These are phyloP conservation scores for Pogonus chalceus DNA, from an alignment of 1,140 invertebrate species.

Conservation along the genomic window DNA sequence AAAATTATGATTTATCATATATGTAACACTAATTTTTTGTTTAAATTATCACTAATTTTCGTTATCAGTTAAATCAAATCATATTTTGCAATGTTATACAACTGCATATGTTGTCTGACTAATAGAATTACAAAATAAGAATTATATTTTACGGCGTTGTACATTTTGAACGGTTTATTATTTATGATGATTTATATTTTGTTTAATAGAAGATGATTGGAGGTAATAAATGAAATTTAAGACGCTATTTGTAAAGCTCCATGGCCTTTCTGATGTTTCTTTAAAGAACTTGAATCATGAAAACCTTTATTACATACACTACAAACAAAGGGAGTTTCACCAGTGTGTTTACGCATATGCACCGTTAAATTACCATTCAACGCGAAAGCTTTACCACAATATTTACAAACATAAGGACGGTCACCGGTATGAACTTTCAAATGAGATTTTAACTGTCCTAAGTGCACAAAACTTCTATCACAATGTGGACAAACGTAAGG, in stretches of 20 bases:
- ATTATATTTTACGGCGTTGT: no score
- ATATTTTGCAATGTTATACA: no score
- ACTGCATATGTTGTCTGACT: no score
- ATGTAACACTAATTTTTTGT: no score
- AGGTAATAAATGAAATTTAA: background rate
- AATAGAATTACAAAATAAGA: no score
- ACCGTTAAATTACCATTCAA: conserved; percentile 46
- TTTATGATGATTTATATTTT: conserved; percentile 14
- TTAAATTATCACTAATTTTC: no score
- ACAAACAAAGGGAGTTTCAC: conserved; percentile 50
- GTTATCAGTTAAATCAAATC: no score
- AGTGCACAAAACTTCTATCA: conserved; percentile 42
- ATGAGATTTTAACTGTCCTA: conserved; percentile 43
- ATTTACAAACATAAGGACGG: conserved; percentile 47
- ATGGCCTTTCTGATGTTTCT: conserved; percentile 22
- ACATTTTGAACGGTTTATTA: no score
- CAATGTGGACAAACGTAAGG: conserved; percentile 45
- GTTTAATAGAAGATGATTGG: conserved; percentile 1
- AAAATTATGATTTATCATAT: no score
- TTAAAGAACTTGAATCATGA: conserved; percentile 27
- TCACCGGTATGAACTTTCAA: conserved; percentile 56
- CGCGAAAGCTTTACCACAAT: conserved; percentile 61
- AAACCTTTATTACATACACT: conserved; percentile 42
- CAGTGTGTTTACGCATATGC: conserved; percentile 45
- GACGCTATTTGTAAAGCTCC: background rate